Conservation (phyloP, 2,888 invertebrate species). For the Abrostola triplasia region DNA sequence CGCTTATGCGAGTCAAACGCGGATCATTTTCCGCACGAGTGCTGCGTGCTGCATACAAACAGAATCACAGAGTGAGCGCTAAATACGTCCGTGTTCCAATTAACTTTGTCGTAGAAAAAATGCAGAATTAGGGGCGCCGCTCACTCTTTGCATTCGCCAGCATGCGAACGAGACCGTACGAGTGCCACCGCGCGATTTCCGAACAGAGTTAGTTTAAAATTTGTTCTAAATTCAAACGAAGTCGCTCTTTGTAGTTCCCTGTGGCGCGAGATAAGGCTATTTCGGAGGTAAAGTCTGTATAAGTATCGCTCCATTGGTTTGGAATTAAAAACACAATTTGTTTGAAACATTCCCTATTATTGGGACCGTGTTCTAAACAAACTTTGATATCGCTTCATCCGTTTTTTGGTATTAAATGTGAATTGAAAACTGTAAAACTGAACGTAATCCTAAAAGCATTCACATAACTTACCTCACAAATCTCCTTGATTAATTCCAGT, state of each 20-base stretch:
- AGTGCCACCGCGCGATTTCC: constrained; percentile 63
- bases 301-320: constrained; percentile 60
- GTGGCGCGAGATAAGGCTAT: constrained; percentile 67
- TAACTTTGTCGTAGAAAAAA: constrained; percentile 64
- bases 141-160: constrained; percentile 62
- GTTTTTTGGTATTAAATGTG: constrained; percentile 42
- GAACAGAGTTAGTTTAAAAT: constrained; percentile 71
- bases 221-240: constrained; percentile 69
- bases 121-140: constrained; percentile 59
- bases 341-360: constrained; percentile 40
- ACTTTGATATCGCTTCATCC: constrained; percentile 19
- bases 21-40: constrained; percentile 68
- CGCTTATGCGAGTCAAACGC: constrained; percentile 63
- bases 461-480: constrained; percentile 42
- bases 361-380: constrained; percentile 33
- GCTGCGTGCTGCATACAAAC: constrained; percentile 67
- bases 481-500: constrained; percentile 40
- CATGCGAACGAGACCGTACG: constrained; percentile 65
- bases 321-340: constrained; percentile 58
- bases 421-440: constrained; percentile 25
- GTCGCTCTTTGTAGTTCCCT: constrained; percentile 64
- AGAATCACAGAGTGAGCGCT: constrained; percentile 68
- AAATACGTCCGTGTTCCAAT: constrained; percentile 66
- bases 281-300: constrained; percentile 61
- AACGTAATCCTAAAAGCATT: constrained; percentile 41